phyloP scores from a whole-genome alignment of 2,888 invertebrate genomes.

The Polietes domitor region DNA sequence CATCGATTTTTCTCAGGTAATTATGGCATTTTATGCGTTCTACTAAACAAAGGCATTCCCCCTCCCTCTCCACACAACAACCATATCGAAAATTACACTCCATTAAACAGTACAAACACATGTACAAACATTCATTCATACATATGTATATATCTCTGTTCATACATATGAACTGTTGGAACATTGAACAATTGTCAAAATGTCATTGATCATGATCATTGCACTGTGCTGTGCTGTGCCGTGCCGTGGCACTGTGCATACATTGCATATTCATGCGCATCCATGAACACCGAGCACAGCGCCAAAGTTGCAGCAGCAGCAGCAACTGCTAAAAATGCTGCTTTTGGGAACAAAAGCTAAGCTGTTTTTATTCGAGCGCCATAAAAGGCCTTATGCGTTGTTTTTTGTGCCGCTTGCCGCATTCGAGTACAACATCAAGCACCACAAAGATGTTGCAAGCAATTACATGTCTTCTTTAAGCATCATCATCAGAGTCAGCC shows the following conservation, averaged over 20 bases:
- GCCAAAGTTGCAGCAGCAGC: not conserved
- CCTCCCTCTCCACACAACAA: not conserved
- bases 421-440: conserved; percentile 1
- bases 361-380: conserved; percentile 16
- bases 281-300: not conserved
- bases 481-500: conserved; percentile 18
- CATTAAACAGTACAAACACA: not conserved
- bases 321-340: conserved; percentile 14
- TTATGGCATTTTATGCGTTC: not conserved
- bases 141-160: not conserved
- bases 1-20: not conserved
- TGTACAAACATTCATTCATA: not conserved
- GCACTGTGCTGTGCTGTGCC: no score
- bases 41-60: not conserved
- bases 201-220: conserved; percentile 58
- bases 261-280: conserved; percentile 27
- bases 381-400: conserved; percentile 17
- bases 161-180: not conserved
- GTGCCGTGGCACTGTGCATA: not conserved
- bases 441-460: conserved; percentile 15
- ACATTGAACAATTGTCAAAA: conserved; percentile 45
- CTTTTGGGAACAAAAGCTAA: conserved; percentile 39
- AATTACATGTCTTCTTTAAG: conserved; percentile 24
- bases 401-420: not conserved
- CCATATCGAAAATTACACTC: not conserved